A percentile compares a stretch with the other conserved stretches of the same genome.
phyloP scores from a whole-genome alignment of 2,797 vertebrate species.

The Syndactyla subalaris region DNA sequence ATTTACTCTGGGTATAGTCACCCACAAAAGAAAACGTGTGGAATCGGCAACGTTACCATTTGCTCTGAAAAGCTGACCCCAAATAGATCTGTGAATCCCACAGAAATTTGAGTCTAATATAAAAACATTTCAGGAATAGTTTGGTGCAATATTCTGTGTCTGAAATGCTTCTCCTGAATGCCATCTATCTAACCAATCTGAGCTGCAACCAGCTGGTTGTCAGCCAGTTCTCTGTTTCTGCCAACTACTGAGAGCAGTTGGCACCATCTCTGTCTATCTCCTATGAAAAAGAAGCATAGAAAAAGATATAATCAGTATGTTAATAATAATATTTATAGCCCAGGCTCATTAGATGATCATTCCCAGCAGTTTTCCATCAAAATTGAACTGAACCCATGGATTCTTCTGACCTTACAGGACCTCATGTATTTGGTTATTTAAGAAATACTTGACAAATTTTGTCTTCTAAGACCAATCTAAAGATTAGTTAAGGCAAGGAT shows the following conservation, averaged over 20 bases:
- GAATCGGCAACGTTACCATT: background rate
- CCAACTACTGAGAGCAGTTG: constrained; percentile 37
- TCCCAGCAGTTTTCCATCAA: constrained; percentile 23
- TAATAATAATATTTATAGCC: constrained; percentile 50
- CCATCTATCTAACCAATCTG: constrained; percentile 1
- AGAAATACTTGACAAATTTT: background rate
- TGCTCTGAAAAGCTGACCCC: background rate
- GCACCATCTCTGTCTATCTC: constrained; percentile 43
- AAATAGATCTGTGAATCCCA: background rate
- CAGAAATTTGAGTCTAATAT: background rate
- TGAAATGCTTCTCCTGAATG: background rate
- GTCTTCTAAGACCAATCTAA: background rate
- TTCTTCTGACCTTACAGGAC: background rate
- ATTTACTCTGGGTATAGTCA: background rate
- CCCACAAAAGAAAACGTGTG: background rate
- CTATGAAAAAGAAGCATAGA: background rate
- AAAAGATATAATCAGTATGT: constrained; percentile 30
- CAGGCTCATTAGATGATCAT: constrained; percentile 17
- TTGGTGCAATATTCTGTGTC: background rate
- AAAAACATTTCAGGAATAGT: background rate
- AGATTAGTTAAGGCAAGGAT: background rate
- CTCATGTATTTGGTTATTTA: background rate
- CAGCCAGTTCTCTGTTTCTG: constrained; percentile 36
- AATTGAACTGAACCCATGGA: background rate
- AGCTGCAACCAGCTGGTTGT: constrained; percentile 29